These are phyloP conservation scores for Ceratothoa steindachneri DNA, from an alignment of 2,888 invertebrate genomes.

Conservation along the genomic window DNA sequence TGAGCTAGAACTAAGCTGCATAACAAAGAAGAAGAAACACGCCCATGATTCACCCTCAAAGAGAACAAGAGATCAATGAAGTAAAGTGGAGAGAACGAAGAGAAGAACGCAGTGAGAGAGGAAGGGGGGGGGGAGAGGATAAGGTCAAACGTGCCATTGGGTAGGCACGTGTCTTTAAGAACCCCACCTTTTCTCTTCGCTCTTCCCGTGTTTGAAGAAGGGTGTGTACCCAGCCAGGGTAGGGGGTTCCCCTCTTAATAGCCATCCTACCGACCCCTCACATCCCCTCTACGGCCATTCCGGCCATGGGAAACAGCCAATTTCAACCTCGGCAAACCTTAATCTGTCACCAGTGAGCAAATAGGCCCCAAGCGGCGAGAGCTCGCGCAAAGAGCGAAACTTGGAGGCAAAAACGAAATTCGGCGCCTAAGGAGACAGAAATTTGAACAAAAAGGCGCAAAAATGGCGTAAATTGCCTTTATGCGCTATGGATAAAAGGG, in stretches of 20 bases:
- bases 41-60: not conserved
- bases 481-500: not conserved
- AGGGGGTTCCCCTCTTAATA: too few relatives aligned
- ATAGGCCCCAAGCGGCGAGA: not conserved
- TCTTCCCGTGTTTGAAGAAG: not conserved
- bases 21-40: too few relatives aligned
- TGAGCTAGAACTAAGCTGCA: too few relatives aligned
- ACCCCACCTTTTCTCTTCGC: not conserved
- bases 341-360: constrained; percentile 4
- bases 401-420: not conserved
- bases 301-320: constrained; percentile 5
- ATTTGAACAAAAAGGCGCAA: not conserved
- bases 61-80: not conserved
- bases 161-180: constrained; percentile 3
- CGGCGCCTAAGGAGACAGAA: too few relatives aligned
- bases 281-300: not conserved
- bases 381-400: not conserved
- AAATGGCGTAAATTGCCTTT: too few relatives aligned
- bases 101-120: too few relatives aligned
- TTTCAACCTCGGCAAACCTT: constrained; percentile 9
- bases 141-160: not conserved
- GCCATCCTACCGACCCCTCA: too few relatives aligned
- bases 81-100: too few relatives aligned
- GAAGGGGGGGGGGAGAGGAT: too few relatives aligned
- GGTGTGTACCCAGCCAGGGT: too few relatives aligned